A percentile compares a stretch with the other conserved stretches of the same genome.
These are phyloP conservation scores for Brachionus rubens DNA, from an alignment of 1,140 invertebrate species.

Conservation along the genomic window DNA sequence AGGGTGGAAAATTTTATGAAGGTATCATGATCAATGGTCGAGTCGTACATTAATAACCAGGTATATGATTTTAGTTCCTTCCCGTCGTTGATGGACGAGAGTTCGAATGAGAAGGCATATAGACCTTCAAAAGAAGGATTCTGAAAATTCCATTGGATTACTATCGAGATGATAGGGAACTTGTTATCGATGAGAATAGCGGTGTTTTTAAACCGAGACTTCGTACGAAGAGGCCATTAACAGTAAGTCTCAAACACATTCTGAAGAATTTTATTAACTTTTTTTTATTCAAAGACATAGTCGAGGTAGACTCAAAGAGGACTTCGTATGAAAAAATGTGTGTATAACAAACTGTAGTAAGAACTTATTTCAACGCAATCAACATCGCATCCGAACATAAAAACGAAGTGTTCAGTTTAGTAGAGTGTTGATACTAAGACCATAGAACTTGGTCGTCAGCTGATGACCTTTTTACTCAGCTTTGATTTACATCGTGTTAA, in stretches of 20 bases:
- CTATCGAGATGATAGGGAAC: conserved; percentile 84
- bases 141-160: conserved; percentile 89
- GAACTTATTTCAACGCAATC: conserved; percentile 82
- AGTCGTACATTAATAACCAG: not conserved
- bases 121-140: conserved; percentile 81
- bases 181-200: conserved; percentile 79
- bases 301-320: conserved; percentile 86
- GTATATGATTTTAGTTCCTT: conserved; percentile 27
- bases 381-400: conserved; percentile 69
- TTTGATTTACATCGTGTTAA: conserved; percentile 90
- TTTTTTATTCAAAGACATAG: conserved; percentile 60
- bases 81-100: conserved; percentile 23
- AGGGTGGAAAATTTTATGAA: conserved; percentile 13
- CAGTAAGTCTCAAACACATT: no score
- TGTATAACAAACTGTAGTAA: conserved; percentile 85
- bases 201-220: conserved; percentile 49
- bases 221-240: conserved; percentile 33
- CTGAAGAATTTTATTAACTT: no score
- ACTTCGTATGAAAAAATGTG: conserved; percentile 89
- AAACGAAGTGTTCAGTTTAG: conserved; percentile 77
- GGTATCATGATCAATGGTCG: conserved; percentile 42
- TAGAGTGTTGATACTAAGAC: conserved; percentile 68
- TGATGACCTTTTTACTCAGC: conserved; percentile 94
- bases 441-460: conserved; percentile 70
- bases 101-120: conserved; percentile 82